Evolutionary conservation across 1,140 invertebrate genomes (phyloP).

Genomic region (Stratiolaelaps scimitus): DNA sequence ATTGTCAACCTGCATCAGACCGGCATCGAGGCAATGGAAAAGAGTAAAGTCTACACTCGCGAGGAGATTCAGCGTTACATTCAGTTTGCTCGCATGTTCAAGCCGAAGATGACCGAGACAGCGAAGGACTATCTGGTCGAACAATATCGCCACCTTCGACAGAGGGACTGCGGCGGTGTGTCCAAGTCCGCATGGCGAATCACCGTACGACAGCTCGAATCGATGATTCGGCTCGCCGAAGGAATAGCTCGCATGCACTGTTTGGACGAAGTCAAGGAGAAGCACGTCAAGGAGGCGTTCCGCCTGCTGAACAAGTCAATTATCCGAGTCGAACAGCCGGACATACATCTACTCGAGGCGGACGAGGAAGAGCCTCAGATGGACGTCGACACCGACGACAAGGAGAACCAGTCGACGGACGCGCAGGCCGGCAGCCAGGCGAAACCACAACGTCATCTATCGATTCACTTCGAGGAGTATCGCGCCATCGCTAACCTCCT

Average conservation of each 20-base stretch:
- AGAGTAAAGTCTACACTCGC: constrained; percentile 55
- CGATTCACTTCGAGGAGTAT: constrained; percentile 87
- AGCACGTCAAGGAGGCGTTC: constrained; percentile 87
- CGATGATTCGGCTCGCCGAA: constrained; percentile 88
- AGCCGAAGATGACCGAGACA: constrained; percentile 64
- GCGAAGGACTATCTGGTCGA: constrained; percentile 71
- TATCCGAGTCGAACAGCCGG: constrained; percentile 91
- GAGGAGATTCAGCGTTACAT: constrained; percentile 87
- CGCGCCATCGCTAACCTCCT: constrained; percentile 82
- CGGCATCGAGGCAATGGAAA: constrained; percentile 58
- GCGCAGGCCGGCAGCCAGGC: constrained; percentile 29
- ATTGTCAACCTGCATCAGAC: constrained; percentile 89
- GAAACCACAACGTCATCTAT: constrained; percentile 62
- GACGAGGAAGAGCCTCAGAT: constrained; percentile 40
- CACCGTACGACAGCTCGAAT: constrained; percentile 97
- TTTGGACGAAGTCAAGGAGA: constrained; percentile 64
- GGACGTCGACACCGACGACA: constrained; percentile 32
- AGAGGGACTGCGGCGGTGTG: constrained; percentile 61
- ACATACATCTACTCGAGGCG: constrained; percentile 76
- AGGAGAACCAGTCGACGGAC: constrained; percentile 30
- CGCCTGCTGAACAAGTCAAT: constrained; percentile 95
- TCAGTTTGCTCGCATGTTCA: constrained; percentile 88
- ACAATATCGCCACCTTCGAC: constrained; percentile 72
- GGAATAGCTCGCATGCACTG: constrained; percentile 92
- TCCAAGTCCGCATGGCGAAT: constrained; percentile 72